Percentiles rank a stretch among this genome's conserved stretches.
Conservation (phyloP, 2,113 vertebrate genomes). For the Crotalus horridus region DNA sequence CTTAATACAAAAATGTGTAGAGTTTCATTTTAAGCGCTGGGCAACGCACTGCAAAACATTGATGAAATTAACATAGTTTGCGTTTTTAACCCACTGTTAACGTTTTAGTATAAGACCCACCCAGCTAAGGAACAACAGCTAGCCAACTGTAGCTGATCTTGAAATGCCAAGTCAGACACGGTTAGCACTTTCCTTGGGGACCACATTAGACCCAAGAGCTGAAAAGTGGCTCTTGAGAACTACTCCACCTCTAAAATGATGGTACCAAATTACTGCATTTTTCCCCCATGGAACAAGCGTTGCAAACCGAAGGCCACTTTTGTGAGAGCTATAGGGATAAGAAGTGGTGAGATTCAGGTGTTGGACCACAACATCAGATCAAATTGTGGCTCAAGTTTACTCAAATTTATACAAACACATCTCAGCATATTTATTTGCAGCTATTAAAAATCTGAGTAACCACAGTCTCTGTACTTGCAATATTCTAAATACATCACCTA, state of each 20-base stretch:
- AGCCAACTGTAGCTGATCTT: neutral
- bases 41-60: neutral
- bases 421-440: neutral
- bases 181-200: neutral
- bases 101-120: neutral
- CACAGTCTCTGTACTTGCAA: neutral
- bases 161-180: neutral
- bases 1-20: neutral
- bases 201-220: neutral
- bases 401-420: neutral
- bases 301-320: neutral
- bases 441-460: neutral
- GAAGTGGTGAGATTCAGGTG: neutral
- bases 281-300: neutral
- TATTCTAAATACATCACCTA: neutral
- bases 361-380: neutral
- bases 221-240: neutral
- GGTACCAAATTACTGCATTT: neutral
- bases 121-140: neutral
- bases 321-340: neutral
- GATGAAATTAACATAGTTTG: neutral
- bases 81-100: neutral
- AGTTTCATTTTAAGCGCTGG: neutral
- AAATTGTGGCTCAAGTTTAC: neutral
- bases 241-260: neutral